phyloP scores from a whole-genome alignment of 2,888 invertebrate species.

The Deilephila elpenor region DNA sequence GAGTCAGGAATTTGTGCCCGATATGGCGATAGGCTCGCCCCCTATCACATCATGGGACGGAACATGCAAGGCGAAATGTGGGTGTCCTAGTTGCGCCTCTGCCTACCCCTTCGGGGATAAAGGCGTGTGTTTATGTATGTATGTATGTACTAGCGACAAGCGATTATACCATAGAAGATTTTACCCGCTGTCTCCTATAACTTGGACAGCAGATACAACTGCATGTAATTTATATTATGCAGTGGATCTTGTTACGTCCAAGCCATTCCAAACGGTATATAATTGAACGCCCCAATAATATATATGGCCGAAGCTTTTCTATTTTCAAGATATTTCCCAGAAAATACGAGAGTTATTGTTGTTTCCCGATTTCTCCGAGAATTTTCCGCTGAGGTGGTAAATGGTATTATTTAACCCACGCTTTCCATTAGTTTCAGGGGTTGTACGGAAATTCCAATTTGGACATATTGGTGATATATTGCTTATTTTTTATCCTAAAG shows the following conservation, averaged over 20 bases:
- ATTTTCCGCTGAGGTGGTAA: background rate
- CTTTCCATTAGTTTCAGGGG: too few relatives aligned
- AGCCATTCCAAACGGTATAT: slow-evolving; percentile 52
- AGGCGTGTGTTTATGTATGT: too few relatives aligned
- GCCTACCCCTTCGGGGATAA: too few relatives aligned
- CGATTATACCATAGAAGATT: background rate
- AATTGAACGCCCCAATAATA: slow-evolving; percentile 55
- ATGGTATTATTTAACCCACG: too few relatives aligned
- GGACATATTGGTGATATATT: too few relatives aligned
- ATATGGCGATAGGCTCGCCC: too few relatives aligned
- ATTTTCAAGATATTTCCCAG: slow-evolving; percentile 32
- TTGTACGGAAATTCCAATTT: too few relatives aligned
- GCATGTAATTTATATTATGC: slow-evolving; percentile 64
- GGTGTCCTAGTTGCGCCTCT: too few relatives aligned
- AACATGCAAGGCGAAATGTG: too few relatives aligned
- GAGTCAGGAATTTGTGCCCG: too few relatives aligned
- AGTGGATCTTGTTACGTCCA: slow-evolving; percentile 50
- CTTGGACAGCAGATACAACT: slow-evolving; percentile 42
- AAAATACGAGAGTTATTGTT: slow-evolving; percentile 25
- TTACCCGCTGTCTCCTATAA: slow-evolving; percentile 32
- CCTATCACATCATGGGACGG: too few relatives aligned
- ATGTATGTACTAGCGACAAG: slow-evolving; percentile 25
- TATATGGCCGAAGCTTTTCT: slow-evolving; percentile 41
- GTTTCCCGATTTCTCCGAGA: slow-evolving; percentile 29
- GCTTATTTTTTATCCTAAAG: too few relatives aligned